phyloP scores from a whole-genome alignment of 1,140 invertebrate species.

The Drosophila subpulchrella region DNA sequence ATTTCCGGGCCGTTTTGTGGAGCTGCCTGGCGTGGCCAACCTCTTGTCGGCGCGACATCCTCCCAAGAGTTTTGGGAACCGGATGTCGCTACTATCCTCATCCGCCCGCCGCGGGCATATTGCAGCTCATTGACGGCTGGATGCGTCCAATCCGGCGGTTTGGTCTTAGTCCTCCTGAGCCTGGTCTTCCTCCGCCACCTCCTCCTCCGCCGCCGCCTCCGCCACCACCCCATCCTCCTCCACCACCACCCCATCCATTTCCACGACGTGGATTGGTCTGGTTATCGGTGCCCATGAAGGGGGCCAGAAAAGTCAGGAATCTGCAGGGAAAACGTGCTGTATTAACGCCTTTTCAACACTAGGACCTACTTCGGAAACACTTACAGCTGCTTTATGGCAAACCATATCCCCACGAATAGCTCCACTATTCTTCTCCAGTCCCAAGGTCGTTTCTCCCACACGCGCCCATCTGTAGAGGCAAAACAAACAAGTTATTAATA shows the following conservation, averaged over 20 bases:
- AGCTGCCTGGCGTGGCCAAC: conserved; percentile 1
- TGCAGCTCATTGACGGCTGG: conserved; percentile 41
- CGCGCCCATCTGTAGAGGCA: conserved; percentile 56
- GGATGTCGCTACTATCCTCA: conserved; percentile 59
- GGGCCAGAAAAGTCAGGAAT: conserved; percentile 57
- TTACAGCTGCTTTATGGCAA: conserved; percentile 62
- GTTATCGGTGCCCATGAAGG: conserved; percentile 44
- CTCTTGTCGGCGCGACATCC: conserved; percentile 33
- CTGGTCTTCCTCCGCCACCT: conserved; percentile 23
- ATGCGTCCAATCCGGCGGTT: conserved; percentile 70
- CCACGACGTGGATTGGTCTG: conserved; percentile 36
- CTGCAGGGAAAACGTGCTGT: conserved; percentile 12
- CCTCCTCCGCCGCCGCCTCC: conserved; percentile 50
- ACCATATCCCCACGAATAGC: conserved; percentile 64
- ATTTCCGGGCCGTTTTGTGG: not conserved
- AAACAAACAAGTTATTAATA: not conserved
- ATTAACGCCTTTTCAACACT: not conserved
- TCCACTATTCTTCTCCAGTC: conserved; percentile 60
- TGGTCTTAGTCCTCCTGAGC: conserved; percentile 56
- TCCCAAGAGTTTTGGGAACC: conserved; percentile 8
- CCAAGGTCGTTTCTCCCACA: conserved; percentile 76
- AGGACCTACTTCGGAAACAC: not conserved
- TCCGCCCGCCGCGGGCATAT: conserved; percentile 51
- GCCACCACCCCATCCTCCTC: conserved; percentile 30
- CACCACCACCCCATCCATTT: conserved; percentile 44